Evolutionary conservation across 2,797 vertebrate species (phyloP).

Genomic region (Enteromius unitaeniatus): DNA sequence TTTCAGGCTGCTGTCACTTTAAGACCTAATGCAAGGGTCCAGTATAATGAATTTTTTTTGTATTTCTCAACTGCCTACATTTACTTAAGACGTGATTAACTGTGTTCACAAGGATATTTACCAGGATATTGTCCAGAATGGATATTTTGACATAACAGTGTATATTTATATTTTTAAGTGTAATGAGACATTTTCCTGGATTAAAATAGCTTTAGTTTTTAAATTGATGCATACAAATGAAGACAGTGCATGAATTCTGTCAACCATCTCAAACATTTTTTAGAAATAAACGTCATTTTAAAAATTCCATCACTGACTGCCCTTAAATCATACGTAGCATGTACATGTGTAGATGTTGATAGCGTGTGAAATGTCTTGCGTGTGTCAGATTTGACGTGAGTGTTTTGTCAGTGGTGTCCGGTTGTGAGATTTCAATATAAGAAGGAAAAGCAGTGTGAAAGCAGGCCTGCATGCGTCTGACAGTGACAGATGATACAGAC

Average conservation of each 20-base stretch:
- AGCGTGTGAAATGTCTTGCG: slow-evolving; percentile 4
- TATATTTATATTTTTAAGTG: neutral
- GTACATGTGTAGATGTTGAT: neutral
- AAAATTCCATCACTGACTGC: neutral
- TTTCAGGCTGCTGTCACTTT: neutral
- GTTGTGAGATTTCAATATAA: slow-evolving; percentile 34
- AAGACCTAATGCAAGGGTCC: neutral
- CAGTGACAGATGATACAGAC: slow-evolving; percentile 37
- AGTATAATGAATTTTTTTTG: no score
- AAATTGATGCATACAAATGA: neutral
- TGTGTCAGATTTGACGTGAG: slow-evolving; percentile 15
- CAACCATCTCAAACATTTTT: neutral
- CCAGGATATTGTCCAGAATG: neutral
- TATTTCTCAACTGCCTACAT: neutral
- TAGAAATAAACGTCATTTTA: neutral
- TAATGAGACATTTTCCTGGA: neutral
- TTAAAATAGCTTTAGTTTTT: neutral
- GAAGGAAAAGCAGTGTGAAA: slow-evolving; percentile 40
- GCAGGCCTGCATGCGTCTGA: slow-evolving; percentile 11
- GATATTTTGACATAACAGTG: neutral
- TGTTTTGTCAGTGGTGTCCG: slow-evolving; percentile 31
- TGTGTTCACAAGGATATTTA: neutral
- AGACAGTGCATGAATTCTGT: neutral
- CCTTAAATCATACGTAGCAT: neutral
- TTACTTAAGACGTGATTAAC: neutral